Conservation (phyloP, 2,888 invertebrate genomes). For the Eilema griseolum region DNA sequence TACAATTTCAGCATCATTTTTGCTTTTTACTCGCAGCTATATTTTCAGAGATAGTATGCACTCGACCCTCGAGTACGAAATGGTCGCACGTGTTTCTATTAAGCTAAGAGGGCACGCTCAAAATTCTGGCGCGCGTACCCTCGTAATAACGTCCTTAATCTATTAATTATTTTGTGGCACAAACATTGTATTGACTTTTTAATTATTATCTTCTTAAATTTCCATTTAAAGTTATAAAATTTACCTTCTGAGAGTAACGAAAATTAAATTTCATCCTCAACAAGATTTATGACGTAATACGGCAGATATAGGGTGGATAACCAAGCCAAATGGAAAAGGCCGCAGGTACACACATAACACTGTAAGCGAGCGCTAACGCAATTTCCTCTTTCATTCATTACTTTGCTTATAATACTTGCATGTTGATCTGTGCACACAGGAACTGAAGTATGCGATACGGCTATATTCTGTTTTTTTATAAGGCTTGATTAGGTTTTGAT, state of each 20-base stretch:
- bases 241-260: constrained; percentile 9
- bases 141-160: background rate
- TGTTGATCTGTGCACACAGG: constrained; percentile 15
- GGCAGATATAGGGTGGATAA: constrained; percentile 43
- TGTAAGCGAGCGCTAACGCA: constrained; percentile 25
- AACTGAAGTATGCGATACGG: background rate
- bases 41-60: background rate
- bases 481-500: background rate
- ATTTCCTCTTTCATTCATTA: constrained; percentile 36
- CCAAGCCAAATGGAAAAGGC: constrained; percentile 42
- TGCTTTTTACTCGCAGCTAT: background rate
- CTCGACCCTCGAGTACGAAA: background rate
- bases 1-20: background rate
- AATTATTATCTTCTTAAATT: background rate
- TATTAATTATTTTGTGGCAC: background rate
- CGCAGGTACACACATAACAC: constrained; percentile 20
- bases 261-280: constrained; percentile 26
- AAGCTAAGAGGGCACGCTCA: background rate
- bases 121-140: background rate
- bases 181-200: background rate
- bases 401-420: constrained; percentile 31
- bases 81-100: constrained; percentile 1
- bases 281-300: constrained; percentile 41
- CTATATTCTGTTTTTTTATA: background rate
- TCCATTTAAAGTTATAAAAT: background rate